Evolutionary conservation across 2,888 invertebrate species (phyloP).

Genomic region (Epistrophe eligans): DNA sequence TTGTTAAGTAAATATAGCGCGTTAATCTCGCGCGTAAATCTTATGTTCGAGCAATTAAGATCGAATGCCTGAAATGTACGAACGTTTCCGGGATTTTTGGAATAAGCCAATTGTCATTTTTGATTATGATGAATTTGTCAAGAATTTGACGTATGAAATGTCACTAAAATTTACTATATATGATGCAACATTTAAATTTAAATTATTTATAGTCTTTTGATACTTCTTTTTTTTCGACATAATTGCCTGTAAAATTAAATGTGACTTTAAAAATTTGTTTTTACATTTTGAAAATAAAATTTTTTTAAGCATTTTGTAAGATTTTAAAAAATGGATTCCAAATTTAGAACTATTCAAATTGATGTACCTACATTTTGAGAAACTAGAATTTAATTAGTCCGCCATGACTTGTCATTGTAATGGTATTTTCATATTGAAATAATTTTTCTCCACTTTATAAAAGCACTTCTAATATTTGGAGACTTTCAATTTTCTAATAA

Average conservation of each 20-base stretch:
- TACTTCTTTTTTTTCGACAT: not conserved
- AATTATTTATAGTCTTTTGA: not conserved
- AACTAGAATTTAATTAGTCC: too few relatives aligned
- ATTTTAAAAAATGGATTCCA: too few relatives aligned
- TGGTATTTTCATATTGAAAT: not conserved
- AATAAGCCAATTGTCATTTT: constrained; percentile 60
- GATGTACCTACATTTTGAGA: too few relatives aligned
- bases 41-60: constrained; percentile 72
- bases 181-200: not conserved
- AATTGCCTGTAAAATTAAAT: not conserved
- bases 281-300: too few relatives aligned
- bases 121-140: constrained; percentile 72
- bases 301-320: too few relatives aligned
- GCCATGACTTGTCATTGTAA: too few relatives aligned
- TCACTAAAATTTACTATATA: constrained; percentile 24
- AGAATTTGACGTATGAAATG: constrained; percentile 53
- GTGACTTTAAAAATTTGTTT: not conserved
- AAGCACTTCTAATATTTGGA: constrained; percentile 41
- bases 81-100: constrained; percentile 68
- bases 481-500: constrained; percentile 33
- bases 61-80: constrained; percentile 57
- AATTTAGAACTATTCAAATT: not conserved
- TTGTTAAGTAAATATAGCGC: constrained; percentile 61
- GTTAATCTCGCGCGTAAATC: constrained; percentile 59
- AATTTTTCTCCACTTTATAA: constrained; percentile 27